phyloP scores from a whole-genome alignment of 2,888 invertebrate species.

The Teleiodes luculella region DNA sequence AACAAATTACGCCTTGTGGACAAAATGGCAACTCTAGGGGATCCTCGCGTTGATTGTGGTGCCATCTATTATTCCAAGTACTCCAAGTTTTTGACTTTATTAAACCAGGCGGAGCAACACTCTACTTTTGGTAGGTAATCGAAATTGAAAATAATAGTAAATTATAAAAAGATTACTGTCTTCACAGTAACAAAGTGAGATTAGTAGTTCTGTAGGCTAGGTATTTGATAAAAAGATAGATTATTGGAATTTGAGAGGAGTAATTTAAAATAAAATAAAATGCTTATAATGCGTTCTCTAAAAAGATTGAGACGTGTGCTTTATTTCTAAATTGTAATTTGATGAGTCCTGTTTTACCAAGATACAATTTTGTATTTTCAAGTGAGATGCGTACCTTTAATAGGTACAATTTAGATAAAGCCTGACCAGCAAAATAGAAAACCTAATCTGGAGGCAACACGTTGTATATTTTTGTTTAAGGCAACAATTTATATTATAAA shows the following conservation, averaged over 20 bases:
- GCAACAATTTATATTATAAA: too few species aligned
- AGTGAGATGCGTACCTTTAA: too few species aligned
- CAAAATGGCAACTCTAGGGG: too few species aligned
- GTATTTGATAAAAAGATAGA: constrained; percentile 20
- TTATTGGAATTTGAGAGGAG: constrained; percentile 7
- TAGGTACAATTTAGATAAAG: too few species aligned
- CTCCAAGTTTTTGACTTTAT: constrained; percentile 17
- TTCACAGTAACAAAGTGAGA: constrained; percentile 55
- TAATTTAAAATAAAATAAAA: not conserved
- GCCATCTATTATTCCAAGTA: too few species aligned
- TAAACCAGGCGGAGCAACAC: constrained; percentile 41
- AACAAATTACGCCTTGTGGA: too few species aligned
- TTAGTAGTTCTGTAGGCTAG: constrained; percentile 40
- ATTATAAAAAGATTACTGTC: constrained; percentile 30
- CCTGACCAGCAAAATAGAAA: too few species aligned
- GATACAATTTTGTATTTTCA: too few species aligned
- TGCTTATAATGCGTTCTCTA: not conserved
- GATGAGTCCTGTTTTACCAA: too few species aligned
- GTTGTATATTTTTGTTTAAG: too few species aligned
- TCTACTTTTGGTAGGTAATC: not conserved
- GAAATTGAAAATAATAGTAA: not conserved
- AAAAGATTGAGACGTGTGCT: not conserved
- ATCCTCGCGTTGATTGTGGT: too few species aligned
- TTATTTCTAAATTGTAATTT: not conserved
- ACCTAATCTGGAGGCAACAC: too few species aligned